These are phyloP conservation scores for Myotis davidii DNA, from an alignment of 2,113 vertebrate species.

Conservation along the genomic window DNA sequence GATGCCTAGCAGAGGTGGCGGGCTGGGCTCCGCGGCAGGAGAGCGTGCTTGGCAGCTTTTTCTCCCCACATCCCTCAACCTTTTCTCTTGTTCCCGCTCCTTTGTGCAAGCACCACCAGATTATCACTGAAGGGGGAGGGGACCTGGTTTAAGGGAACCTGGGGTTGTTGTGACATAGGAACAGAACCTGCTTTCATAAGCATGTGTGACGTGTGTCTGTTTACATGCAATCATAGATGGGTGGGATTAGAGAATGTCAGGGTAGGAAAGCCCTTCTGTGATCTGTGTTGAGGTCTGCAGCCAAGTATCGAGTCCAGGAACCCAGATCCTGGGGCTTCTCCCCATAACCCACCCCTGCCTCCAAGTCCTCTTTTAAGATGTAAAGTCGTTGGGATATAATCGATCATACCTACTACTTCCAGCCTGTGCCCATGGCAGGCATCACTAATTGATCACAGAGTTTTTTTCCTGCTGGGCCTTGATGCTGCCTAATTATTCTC, in stretches of 20 bases:
- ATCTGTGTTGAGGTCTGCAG: background rate
- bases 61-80: background rate
- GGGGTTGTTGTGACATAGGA: background rate
- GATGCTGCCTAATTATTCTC: background rate
- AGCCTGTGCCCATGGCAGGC: background rate
- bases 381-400: background rate
- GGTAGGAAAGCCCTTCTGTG: background rate
- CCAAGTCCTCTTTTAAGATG: background rate
- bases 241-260: background rate
- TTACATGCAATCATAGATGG: background rate
- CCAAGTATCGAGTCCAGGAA: background rate
- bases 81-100: no score
- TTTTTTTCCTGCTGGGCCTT: background rate
- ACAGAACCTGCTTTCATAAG: background rate
- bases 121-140: background rate
- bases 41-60: background rate
- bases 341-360: background rate
- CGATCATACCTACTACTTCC: background rate
- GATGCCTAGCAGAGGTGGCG: slow-evolving; percentile 15
- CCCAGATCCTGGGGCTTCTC: background rate
- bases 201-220: background rate
- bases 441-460: slow-evolving; percentile 22
- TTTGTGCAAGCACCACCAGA: background rate
- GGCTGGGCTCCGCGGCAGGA: background rate
- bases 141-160: background rate